Percentiles rank a stretch among this genome's conserved stretches.
Conservation (phyloP, 2,797 vertebrate genomes). For the Sciaenops ocellatus region DNA sequence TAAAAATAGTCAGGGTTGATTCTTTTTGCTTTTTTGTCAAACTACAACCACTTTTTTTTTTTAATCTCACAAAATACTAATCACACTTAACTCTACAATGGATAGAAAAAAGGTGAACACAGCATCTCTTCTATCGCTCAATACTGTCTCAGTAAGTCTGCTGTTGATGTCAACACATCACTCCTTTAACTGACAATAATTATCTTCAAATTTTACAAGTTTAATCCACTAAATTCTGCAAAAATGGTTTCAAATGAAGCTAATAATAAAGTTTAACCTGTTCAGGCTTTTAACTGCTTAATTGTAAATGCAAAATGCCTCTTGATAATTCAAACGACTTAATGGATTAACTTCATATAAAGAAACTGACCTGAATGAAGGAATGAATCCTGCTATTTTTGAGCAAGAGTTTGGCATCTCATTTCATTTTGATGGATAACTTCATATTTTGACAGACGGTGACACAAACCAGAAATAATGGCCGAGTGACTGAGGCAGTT, state of each 20-base stretch:
- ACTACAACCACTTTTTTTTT: background rate
- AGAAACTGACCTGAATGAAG: background rate
- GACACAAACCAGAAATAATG: conserved; percentile 18
- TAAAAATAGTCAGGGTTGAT: too few species aligned
- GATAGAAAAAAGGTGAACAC: background rate
- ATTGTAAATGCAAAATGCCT: background rate
- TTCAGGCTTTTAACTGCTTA: too few species aligned
- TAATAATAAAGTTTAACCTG: too few species aligned
- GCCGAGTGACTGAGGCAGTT: background rate
- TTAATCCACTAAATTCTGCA: background rate
- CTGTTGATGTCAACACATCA: background rate
- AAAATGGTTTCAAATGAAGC: background rate
- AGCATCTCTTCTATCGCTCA: background rate
- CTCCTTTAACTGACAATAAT: background rate
- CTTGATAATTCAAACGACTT: background rate
- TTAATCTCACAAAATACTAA: too few species aligned
- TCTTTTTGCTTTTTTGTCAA: background rate
- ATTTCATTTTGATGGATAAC: background rate
- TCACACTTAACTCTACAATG: too few species aligned
- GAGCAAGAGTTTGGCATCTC: background rate
- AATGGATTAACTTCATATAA: background rate
- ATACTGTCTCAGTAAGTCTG: background rate
- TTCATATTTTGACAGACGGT: background rate
- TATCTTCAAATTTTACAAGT: background rate
- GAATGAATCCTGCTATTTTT: background rate